These are phyloP conservation scores for Sinella curviseta DNA, from an alignment of 1,140 invertebrate genomes.

Conservation along the genomic window DNA sequence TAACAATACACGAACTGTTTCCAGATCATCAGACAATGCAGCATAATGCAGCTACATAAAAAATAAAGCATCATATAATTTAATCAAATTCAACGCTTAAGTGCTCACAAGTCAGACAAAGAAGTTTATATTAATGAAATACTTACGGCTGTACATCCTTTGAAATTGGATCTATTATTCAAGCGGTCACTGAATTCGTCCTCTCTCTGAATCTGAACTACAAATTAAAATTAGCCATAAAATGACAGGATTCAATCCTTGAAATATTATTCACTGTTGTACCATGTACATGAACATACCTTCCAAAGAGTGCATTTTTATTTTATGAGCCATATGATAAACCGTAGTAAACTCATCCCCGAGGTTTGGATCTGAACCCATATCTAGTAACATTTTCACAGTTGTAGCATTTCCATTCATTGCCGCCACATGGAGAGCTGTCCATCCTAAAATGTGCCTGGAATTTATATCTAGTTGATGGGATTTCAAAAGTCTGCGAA, in stretches of 20 bases:
- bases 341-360: conserved; percentile 78
- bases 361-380: conserved; percentile 77
- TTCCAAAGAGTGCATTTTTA: conserved; percentile 64
- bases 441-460: conserved; percentile 78
- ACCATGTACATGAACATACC: too few relatives aligned
- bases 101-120: background rate
- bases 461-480: conserved; percentile 63
- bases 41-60: conserved; percentile 74
- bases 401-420: conserved; percentile 70
- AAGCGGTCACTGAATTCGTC: conserved; percentile 77
- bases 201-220: conserved; percentile 69
- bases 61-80: background rate
- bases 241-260: too few relatives aligned
- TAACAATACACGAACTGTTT: conserved; percentile 64
- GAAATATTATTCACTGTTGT: too few relatives aligned
- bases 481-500: conserved; percentile 59
- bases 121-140: background rate
- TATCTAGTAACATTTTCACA: conserved; percentile 68
- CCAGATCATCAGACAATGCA: conserved; percentile 70
- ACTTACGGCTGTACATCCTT: conserved; percentile 73
- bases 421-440: conserved; percentile 69
- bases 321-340: conserved; percentile 63
- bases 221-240: conserved; percentile 43
- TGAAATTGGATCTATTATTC: conserved; percentile 73
- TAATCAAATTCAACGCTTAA: background rate